Percentiles rank a stretch among this genome's conserved stretches.
Conservation (phyloP, 1,140 invertebrate species). For the Heliconius hewitsoni region DNA sequence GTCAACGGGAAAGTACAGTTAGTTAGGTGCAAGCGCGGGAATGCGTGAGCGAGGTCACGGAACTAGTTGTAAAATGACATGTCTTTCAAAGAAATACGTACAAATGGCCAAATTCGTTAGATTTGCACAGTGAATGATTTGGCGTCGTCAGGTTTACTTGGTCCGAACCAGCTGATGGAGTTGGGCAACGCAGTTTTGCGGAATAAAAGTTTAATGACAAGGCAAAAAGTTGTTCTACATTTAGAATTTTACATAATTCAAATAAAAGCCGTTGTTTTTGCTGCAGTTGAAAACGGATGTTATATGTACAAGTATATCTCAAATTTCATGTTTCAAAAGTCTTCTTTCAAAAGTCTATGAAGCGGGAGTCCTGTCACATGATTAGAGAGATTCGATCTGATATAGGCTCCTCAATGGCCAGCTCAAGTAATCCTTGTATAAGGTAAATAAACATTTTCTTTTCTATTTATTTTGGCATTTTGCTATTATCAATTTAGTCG, state of each 20-base stretch:
- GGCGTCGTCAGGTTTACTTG: not conserved
- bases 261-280: not conserved
- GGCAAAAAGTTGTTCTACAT: no score
- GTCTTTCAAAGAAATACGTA: slow-evolving; percentile 65
- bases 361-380: no score
- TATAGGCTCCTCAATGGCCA: no score
- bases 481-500: slow-evolving; percentile 53
- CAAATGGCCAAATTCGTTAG: not conserved
- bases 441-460: no score
- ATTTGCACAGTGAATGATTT: not conserved
- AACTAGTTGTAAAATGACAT: slow-evolving; percentile 81
- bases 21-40: slow-evolving; percentile 80
- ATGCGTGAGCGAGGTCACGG: slow-evolving; percentile 81
- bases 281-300: no score
- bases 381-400: no score
- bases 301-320: no score
- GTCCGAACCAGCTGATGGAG: not conserved
- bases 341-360: no score
- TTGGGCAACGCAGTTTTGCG: not conserved
- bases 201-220: no score
- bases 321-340: no score
- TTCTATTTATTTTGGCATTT: slow-evolving; percentile 31
- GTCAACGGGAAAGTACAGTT: slow-evolving; percentile 81
- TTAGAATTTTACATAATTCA: not conserved
- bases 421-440: no score